phyloP scores from a whole-genome alignment of 2,797 vertebrate species.

The Nyctibius grandis region DNA sequence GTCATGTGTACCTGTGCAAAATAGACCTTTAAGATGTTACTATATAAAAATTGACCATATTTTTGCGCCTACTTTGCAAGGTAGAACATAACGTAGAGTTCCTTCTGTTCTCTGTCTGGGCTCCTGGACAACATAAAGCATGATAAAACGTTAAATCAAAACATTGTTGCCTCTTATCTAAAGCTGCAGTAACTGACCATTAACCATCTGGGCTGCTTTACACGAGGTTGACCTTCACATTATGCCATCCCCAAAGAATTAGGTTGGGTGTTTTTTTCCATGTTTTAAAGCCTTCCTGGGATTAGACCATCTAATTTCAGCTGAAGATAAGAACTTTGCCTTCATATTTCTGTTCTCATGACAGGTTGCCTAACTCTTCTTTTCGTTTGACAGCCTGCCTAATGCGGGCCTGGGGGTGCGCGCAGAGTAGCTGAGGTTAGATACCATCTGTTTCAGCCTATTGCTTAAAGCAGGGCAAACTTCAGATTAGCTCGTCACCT shows the following conservation, averaged over 20 bases:
- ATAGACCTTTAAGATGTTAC: not conserved
- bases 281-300: not conserved
- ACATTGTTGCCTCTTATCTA: not conserved
- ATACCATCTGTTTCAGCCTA: conserved; percentile 6
- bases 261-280: not conserved
- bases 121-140: not conserved
- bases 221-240: not conserved
- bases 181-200: not conserved
- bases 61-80: not conserved
- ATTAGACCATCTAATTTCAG: not conserved
- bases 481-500: not conserved
- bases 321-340: not conserved
- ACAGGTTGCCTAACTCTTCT: not conserved
- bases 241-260: not conserved
- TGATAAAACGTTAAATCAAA: not conserved
- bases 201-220: not conserved
- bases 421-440: not conserved
- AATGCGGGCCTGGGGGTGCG: not conserved
- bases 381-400: not conserved
- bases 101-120: not conserved
- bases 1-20: not conserved
- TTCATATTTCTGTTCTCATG: not conserved
- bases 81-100: not conserved
- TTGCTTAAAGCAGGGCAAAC: not conserved
- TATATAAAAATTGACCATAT: not conserved